phyloP scores from a whole-genome alignment of 2,797 vertebrate species.

The Brachymystax lenok region DNA sequence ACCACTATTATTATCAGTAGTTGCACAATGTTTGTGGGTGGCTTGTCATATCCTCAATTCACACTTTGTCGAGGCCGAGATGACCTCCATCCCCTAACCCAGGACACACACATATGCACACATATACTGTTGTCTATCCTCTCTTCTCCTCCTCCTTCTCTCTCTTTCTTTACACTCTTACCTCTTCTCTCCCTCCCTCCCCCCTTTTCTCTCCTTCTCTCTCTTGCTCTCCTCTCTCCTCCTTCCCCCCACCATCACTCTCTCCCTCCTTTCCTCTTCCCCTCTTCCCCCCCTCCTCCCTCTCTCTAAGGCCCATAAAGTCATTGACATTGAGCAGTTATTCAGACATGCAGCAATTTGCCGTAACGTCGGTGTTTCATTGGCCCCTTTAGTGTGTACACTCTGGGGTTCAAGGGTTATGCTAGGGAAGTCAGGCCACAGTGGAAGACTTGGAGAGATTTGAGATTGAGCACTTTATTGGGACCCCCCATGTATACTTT shows the following conservation, averaged over 20 bases:
- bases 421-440: slow-evolving; percentile 51
- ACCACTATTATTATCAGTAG: no score
- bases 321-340: slow-evolving; percentile 51
- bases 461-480: slow-evolving; percentile 44
- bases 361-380: slow-evolving; percentile 62
- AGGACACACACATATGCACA: no score
- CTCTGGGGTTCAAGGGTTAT: slow-evolving; percentile 60
- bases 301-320: slow-evolving; percentile 49
- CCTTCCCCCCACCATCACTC: background rate
- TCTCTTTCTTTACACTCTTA: background rate
- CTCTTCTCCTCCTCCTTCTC: no score
- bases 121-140: no score
- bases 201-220: background rate
- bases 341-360: slow-evolving; percentile 52
- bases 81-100: no score
- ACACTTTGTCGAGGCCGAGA: no score
- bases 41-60: no score
- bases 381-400: slow-evolving; percentile 66
- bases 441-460: slow-evolving; percentile 59
- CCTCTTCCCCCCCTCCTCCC: background rate
- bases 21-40: no score
- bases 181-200: no score
- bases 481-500: slow-evolving; percentile 26
- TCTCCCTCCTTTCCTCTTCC: background rate
- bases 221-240: background rate